These are phyloP conservation scores for Drosophila anceps DNA, from an alignment of 2,888 invertebrate genomes.

Conservation along the genomic window DNA sequence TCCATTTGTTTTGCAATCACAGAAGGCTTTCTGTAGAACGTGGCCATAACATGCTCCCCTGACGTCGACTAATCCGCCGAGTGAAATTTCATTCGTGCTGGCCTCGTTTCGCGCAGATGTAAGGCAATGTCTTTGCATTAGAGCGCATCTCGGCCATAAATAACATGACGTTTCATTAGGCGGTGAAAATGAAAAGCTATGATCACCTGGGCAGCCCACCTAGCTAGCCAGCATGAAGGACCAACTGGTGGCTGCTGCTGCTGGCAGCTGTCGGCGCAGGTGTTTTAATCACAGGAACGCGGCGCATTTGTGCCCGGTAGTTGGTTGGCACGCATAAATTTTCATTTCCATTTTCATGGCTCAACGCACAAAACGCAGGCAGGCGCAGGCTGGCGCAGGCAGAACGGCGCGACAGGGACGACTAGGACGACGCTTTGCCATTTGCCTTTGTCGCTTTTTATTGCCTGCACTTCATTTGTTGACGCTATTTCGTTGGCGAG, in stretches of 20 bases:
- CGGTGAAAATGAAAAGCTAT: slow-evolving; percentile 73
- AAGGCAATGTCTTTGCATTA: slow-evolving; percentile 77
- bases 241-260: slow-evolving; percentile 8
- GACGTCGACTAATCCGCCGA: slow-evolving; percentile 14
- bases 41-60: slow-evolving; percentile 1
- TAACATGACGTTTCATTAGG: slow-evolving; percentile 79
- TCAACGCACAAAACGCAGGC: slow-evolving; percentile 63
- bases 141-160: slow-evolving; percentile 71
- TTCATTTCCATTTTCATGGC: slow-evolving; percentile 81
- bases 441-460: slow-evolving; percentile 81
- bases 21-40: background rate
- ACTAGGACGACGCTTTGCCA: slow-evolving; percentile 56
- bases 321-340: slow-evolving; percentile 70
- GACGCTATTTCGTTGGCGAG: slow-evolving; percentile 58
- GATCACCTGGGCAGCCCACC: slow-evolving; percentile 57
- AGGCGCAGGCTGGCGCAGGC: slow-evolving; percentile 6
- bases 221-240: slow-evolving; percentile 4
- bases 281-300: slow-evolving; percentile 69
- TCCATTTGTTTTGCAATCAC: slow-evolving; percentile 6
- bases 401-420: slow-evolving; percentile 11
- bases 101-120: slow-evolving; percentile 55
- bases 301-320: slow-evolving; percentile 53
- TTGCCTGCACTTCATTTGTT: slow-evolving; percentile 81
- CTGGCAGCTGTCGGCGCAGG: slow-evolving; percentile 66
- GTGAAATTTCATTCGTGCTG: slow-evolving; percentile 25